Evolutionary conservation across 2,797 vertebrate genomes (phyloP).

Genomic region (Carduelis carduelis): DNA sequence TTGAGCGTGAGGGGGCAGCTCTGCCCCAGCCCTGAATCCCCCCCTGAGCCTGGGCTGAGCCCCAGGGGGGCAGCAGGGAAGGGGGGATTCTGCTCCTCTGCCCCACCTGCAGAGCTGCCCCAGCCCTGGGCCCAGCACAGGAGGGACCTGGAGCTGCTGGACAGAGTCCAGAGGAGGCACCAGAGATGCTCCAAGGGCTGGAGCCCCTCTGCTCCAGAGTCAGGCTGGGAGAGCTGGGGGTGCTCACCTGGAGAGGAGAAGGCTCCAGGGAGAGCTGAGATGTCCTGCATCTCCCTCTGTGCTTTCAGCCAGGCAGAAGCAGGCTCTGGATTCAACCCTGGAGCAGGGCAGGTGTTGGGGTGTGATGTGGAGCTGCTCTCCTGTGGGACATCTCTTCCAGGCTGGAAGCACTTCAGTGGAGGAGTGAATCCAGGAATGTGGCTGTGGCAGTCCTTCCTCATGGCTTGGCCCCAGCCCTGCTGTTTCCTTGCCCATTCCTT

Average conservation of each 20-base stretch:
- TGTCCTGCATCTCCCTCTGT: neutral
- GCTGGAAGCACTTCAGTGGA: neutral
- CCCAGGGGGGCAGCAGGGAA: neutral
- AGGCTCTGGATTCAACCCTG: neutral
- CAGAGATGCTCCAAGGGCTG: accelerated
- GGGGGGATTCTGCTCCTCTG: neutral
- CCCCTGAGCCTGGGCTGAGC: neutral
- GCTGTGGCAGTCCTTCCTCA: neutral
- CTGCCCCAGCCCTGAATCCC: neutral
- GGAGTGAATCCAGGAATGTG: neutral
- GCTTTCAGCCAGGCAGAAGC: neutral
- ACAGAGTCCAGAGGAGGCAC: neutral
- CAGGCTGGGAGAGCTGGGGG: neutral
- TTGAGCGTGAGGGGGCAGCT: neutral
- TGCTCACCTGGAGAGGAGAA: neutral
- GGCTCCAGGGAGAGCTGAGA: neutral
- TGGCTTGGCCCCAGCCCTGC: neutral
- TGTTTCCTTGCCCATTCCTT: neutral
- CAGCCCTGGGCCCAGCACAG: neutral
- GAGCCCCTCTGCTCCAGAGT: neutral
- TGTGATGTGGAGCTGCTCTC: neutral
- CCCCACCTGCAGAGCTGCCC: neutral
- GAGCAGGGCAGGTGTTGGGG: neutral
- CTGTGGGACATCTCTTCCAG: neutral
- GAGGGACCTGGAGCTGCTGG: neutral